Evolutionary conservation across 2,888 invertebrate genomes (phyloP), one percentile per base, ranked within the genome.

Genomic region (Hermaeophaga mercurialis): DNA sequence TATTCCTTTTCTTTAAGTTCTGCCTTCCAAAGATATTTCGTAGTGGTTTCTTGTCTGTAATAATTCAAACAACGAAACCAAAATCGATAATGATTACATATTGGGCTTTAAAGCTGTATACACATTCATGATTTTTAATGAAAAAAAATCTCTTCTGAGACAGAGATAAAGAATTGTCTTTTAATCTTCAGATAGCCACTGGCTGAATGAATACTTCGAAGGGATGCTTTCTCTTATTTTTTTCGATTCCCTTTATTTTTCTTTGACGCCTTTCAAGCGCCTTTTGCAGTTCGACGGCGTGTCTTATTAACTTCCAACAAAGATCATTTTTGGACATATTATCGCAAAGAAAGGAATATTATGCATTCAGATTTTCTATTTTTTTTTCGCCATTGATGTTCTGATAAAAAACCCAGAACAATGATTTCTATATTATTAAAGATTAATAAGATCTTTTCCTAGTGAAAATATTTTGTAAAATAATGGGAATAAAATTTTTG

Each of bases 121-220:
- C 45, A 48, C 47, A 53, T 59, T 58, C 56, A 52, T 58, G 52
- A 62, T 57, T 65, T 65, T 65, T 65, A 65, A 65, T 65, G 63
- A 65, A 50, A n/a, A n/a, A n/a, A 56, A 50, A 22, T 28, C 38
- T 31, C 15, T 38, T 45, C 49, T 24, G 24, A 43, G 44, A 56
- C 44, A 50, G 33, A 43, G 34, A 12, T 43, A 43, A 52, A 52
- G 26, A 56, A 45, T 44, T 61, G 64, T 66, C 67, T 69, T 68
- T 68, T 43, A 69, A 66, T 68, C 68, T 70, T 44, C 53, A 63
- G 66, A 69, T 67, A 57, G 65, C 70, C 66, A 62, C 55, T 54
- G 63, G 69, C 68, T 49, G 62, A 65, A 70, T 69, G 67, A 70
- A 67, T 64, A 66, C 58, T 66, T 58, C 56, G 62, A 43, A 34